These are phyloP conservation scores for Spodoptera litura DNA, from an alignment of 1,140 invertebrate species.

Conservation along the genomic window DNA sequence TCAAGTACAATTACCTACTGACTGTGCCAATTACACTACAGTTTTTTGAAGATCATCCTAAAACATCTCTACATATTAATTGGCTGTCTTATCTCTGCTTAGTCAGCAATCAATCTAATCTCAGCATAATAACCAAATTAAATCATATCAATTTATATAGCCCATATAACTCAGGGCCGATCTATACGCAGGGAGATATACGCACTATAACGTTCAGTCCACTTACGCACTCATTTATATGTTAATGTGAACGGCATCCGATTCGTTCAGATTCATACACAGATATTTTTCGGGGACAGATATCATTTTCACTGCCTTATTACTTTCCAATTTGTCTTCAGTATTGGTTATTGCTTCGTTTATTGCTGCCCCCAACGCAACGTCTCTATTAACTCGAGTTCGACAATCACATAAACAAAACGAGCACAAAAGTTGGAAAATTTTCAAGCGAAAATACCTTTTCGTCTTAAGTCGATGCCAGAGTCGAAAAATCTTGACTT, in stretches of 20 bases:
- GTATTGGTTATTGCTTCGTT: conserved; percentile 81
- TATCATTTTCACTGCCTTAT: conserved; percentile 86
- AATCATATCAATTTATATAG: conserved; percentile 61
- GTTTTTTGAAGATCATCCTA: neutral
- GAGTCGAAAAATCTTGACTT: conserved; percentile 86
- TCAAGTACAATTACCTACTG: too few relatives aligned
- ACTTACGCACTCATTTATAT: conserved; percentile 85
- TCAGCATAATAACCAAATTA: conserved; percentile 45
- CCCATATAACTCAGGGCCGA: conserved; percentile 60
- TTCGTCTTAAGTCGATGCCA: conserved; percentile 82
- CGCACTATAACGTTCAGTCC: conserved; percentile 70
- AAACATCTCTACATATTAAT: conserved; percentile 29
- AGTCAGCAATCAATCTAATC: conserved; percentile 46
- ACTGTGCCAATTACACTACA: neutral
- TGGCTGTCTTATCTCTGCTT: conserved; percentile 40
- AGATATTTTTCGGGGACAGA: conserved; percentile 80
- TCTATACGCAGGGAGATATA: conserved; percentile 59
- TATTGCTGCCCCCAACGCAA: conserved; percentile 66
- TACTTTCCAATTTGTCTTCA: conserved; percentile 85
- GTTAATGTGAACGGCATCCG: conserved; percentile 79
- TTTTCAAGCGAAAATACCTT: conserved; percentile 69
- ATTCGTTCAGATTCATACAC: conserved; percentile 78
- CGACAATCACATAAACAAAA: conserved; percentile 50
- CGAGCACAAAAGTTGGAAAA: conserved; percentile 32
- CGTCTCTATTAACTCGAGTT: conserved; percentile 61